Conservation (phyloP, 2,888 invertebrate genomes). For the Orthonevra nobilis region DNA sequence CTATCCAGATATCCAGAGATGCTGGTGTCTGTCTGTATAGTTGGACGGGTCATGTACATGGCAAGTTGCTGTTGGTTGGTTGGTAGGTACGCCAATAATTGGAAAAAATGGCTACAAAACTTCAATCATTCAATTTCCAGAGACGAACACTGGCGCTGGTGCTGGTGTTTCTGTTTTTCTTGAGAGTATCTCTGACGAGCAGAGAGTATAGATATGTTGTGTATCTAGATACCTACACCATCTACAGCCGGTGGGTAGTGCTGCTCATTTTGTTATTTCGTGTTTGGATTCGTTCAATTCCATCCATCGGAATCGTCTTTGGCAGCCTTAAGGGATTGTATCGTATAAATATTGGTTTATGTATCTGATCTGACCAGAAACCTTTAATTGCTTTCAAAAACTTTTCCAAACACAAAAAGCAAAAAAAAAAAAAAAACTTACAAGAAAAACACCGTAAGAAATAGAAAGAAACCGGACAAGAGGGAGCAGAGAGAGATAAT, state of each 20-base stretch:
- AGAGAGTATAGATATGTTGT: too few species aligned
- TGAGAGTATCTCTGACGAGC: slow-evolving; percentile 3
- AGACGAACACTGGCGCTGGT: slow-evolving; percentile 21
- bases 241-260: slow-evolving; percentile 7
- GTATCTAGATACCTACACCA: too few species aligned
- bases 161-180: slow-evolving; percentile 10
- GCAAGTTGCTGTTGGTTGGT: neutral
- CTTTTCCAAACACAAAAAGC: slow-evolving; percentile 24
- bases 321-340: slow-evolving; percentile 55
- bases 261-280: slow-evolving; percentile 32
- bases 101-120: slow-evolving; percentile 61
- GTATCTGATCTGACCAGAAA: slow-evolving; percentile 59
- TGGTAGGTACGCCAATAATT: slow-evolving; percentile 39
- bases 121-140: slow-evolving; percentile 54
- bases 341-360: slow-evolving; percentile 67
- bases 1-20: too few species aligned
- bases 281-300: slow-evolving; percentile 38
- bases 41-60: too few species aligned
- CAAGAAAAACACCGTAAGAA: slow-evolving; percentile 25
- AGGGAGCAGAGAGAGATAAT: slow-evolving; percentile 19
- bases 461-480: slow-evolving; percentile 15
- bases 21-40: too few species aligned
- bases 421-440: slow-evolving; percentile 10
- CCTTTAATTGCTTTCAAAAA: slow-evolving; percentile 66
- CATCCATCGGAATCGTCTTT: slow-evolving; percentile 27